Conservation (phyloP, 2,113 vertebrate genomes). For the Mesocricetus auratus region DNA sequence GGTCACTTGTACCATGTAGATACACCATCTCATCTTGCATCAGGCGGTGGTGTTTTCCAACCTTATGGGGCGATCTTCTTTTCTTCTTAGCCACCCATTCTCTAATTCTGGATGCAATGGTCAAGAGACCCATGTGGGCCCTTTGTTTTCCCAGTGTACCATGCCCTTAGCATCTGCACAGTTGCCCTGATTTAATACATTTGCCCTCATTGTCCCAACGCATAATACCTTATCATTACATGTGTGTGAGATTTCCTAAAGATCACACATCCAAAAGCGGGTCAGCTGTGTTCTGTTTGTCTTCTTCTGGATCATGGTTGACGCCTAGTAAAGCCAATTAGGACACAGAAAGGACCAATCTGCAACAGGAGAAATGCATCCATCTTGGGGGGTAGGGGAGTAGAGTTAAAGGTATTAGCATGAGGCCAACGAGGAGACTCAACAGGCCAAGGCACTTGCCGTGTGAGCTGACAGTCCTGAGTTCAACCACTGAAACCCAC, state of each 20-base stretch:
- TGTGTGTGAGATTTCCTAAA: not conserved
- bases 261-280: not conserved
- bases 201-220: not conserved
- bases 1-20: not conserved
- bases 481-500: not conserved
- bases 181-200: not conserved
- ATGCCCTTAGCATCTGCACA: constrained; percentile 27
- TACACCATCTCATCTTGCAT: too few species aligned
- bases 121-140: not conserved
- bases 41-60: not conserved
- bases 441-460: not conserved
- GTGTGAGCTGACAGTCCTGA: not conserved
- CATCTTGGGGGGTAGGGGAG: not conserved
- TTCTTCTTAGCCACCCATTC: not conserved
- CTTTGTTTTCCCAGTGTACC: not conserved
- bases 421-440: not conserved
- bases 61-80: not conserved
- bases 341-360: not conserved
- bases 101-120: not conserved
- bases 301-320: not conserved
- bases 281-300: not conserved
- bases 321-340: not conserved
- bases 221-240: not conserved
- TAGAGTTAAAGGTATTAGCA: not conserved
- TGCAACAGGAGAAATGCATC: not conserved